Percentiles rank a stretch among this genome's conserved stretches.
phyloP scores from a whole-genome alignment of 1,140 invertebrate species.

The Thalassaphorura encarpata region DNA sequence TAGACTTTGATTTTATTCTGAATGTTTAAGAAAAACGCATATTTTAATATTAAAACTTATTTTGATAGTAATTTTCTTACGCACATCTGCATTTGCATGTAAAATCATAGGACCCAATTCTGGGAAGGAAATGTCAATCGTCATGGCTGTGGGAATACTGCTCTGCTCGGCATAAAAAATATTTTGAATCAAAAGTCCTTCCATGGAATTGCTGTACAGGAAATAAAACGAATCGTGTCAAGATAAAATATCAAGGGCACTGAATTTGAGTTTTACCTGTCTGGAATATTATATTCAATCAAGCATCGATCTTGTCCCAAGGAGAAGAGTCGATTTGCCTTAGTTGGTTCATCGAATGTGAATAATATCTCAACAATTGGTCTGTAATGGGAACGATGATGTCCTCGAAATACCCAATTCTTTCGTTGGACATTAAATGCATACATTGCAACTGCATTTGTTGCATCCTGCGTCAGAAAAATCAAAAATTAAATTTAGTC shows the following conservation, averaged over 20 bases:
- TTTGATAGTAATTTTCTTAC: background rate
- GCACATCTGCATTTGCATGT: conserved; percentile 44
- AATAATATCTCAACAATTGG: conserved; percentile 46
- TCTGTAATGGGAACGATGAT: conserved; percentile 47
- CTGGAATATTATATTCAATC: conserved; percentile 56
- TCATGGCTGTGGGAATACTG: conserved; percentile 9
- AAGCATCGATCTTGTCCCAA: conserved; percentile 51
- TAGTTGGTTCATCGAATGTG: conserved; percentile 26
- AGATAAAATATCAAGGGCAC: background rate
- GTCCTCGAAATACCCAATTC: conserved; percentile 46
- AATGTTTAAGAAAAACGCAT: background rate
- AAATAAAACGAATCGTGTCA: background rate
- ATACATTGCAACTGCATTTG: conserved; percentile 1
- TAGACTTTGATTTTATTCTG: conserved; percentile 28
- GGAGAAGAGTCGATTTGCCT: conserved; percentile 43
- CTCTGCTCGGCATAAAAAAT: conserved; percentile 12
- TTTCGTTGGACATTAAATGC: conserved; percentile 2
- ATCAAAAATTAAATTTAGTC: background rate
- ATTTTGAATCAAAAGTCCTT: conserved; percentile 12
- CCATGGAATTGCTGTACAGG: background rate
- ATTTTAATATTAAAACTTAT: background rate
- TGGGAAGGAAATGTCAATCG: conserved; percentile 1
- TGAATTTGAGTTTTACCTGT: conserved; percentile 38
- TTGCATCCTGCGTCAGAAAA: conserved; percentile 9
- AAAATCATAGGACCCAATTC: conserved; percentile 33